These are phyloP conservation scores for Apotomis capreana DNA, from an alignment of 2,888 invertebrate genomes.

Conservation along the genomic window DNA sequence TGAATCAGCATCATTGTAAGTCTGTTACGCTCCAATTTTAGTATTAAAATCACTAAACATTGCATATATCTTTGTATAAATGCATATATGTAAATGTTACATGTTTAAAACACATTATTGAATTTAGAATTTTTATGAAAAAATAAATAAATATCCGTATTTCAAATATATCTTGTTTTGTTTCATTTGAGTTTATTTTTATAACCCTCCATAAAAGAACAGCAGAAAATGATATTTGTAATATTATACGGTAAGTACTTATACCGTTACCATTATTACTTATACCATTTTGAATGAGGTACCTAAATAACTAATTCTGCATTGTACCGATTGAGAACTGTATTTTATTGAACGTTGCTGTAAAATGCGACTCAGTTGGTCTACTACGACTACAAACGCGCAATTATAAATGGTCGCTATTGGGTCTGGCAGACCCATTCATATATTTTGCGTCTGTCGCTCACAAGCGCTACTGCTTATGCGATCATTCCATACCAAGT, in stretches of 20 bases:
- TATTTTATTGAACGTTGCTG: too few relatives aligned
- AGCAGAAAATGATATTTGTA: not conserved
- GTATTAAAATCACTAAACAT: slow-evolving; percentile 81
- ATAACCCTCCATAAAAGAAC: not conserved
- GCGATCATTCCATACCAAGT: too few relatives aligned
- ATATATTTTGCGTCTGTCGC: too few relatives aligned
- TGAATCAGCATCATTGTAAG: slow-evolving; percentile 67
- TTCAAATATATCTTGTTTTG: slow-evolving; percentile 80
- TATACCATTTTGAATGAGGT: too few relatives aligned
- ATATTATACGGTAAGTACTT: not conserved
- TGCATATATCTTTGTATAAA: slow-evolving; percentile 84
- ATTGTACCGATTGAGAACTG: too few relatives aligned
- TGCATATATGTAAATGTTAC: slow-evolving; percentile 84
- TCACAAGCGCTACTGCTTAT: too few relatives aligned
- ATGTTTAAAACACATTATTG: slow-evolving; percentile 84
- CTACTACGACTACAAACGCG: too few relatives aligned
- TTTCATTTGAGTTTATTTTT: slow-evolving; percentile 63
- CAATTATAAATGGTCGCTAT: too few relatives aligned
- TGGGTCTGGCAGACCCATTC: too few relatives aligned
- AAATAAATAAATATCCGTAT: slow-evolving; percentile 84
- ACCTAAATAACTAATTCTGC: too few relatives aligned
- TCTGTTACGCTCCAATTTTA: slow-evolving; percentile 81
- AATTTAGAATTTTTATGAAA: slow-evolving; percentile 85
- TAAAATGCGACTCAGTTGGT: too few relatives aligned
- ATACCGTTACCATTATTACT: not conserved